Base-by-base conservation (phyloP, 2,888 invertebrate genomes). In the Epirrita christyi region DNA sequence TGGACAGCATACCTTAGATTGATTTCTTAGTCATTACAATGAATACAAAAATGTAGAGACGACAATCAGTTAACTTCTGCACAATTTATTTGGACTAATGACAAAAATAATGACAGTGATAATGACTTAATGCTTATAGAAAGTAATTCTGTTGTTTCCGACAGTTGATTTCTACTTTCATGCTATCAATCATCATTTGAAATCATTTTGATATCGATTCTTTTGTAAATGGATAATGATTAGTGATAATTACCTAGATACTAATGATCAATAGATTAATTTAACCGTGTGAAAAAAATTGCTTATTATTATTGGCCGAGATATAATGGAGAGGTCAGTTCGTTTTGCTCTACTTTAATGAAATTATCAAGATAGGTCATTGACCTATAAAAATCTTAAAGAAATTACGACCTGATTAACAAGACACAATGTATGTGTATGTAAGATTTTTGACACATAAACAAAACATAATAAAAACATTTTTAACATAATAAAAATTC, bases 111-210 rank as follows among this genome's bases (percentile, higher is more conserved):
- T 44, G 62, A 63, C 64, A 62, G 57, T 56, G 61, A 70, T 72
- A 64, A 52, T 67, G 41, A 21, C 41, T 56, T 55, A 63, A 55
- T 42, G 48, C 41, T 61, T 63, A 53, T 69, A 76, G 83, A 83
- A 79, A 83, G 76, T 75, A 65, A 69, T 75, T 73, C 62, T 66
- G 68, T 72, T 70, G 66, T 78, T 75, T 67, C 69, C 63, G 54
- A 58, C 50, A 48, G 59, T 66, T 69, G 69, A 73, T 78, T 76
- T 78, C 76, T 75, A 77, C 79, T 81, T 83, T 82, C 81, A 70
- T 67, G 58, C 59, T 68, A 78, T 81, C 72, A 76, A 81, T 82
- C 76, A 80, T 75, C 60, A 64, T 70, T 65, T 50, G 42, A 28
- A 37, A 47, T 32, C 13, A 29, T 32, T 43, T 63, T 64, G 59